Conservation (phyloP, 2,888 invertebrate species). For the Petrolisthes cinctipes region DNA sequence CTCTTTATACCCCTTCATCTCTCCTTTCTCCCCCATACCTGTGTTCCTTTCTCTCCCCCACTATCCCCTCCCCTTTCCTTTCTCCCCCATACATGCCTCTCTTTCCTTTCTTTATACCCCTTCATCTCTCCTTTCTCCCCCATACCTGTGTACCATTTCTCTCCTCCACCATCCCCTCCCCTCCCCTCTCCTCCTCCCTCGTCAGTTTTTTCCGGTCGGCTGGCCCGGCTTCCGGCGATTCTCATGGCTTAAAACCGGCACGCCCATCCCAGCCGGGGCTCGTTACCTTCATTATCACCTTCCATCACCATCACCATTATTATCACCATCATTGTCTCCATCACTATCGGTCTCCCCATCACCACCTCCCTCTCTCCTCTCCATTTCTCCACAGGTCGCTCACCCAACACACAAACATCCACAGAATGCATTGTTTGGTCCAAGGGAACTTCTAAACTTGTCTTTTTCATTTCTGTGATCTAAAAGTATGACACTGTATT, state of each 20-base stretch:
- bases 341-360: slow-evolving; percentile 33
- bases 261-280: slow-evolving; percentile 32
- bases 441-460: background rate
- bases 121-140: background rate
- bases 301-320: slow-evolving; percentile 38
- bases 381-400: slow-evolving; percentile 18
- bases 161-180: background rate
- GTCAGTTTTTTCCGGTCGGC: slow-evolving; percentile 33
- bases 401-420: background rate
- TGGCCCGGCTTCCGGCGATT: slow-evolving; percentile 33
- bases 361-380: slow-evolving; percentile 27
- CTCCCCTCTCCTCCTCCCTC: slow-evolving; percentile 2
- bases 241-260: slow-evolving; percentile 26
- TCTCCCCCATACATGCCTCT: background rate
- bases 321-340: slow-evolving; percentile 28
- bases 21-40: background rate
- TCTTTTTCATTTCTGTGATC: too few relatives aligned
- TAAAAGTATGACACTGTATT: too few relatives aligned
- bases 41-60: too few relatives aligned
- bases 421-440: background rate
- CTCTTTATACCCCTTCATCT: background rate
- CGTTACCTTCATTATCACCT: slow-evolving; percentile 44
- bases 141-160: background rate
- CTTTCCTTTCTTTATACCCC: slow-evolving; percentile 1
- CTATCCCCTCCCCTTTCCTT: background rate